Conservation (phyloP, 2,113 vertebrate genomes). For the Anser cygnoides region DNA sequence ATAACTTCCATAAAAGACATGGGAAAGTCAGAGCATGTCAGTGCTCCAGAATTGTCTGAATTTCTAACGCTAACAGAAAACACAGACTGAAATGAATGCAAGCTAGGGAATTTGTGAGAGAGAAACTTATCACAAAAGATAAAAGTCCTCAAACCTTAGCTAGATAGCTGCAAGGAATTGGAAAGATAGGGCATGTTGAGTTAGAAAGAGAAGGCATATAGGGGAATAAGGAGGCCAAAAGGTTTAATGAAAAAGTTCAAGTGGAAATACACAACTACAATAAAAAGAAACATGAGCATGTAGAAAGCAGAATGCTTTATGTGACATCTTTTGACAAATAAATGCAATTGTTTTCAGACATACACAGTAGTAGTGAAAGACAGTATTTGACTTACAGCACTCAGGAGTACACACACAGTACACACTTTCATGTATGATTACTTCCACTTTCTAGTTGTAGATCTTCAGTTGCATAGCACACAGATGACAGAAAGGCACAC, state of each 20-base stretch:
- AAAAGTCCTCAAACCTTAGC: neutral
- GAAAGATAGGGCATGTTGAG: neutral
- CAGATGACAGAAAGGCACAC: neutral
- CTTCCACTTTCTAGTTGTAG: neutral
- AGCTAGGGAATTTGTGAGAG: neutral
- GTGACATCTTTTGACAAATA: neutral
- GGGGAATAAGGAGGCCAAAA: neutral
- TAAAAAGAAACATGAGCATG: neutral
- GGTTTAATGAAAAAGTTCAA: neutral
- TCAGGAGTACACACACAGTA: neutral
- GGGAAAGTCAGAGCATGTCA: neutral
- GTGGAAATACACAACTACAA: neutral
- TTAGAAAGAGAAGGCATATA: neutral
- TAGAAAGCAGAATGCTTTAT: neutral
- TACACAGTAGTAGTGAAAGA: neutral
- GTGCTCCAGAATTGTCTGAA: neutral
- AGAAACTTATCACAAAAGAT: neutral
- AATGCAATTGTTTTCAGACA: neutral
- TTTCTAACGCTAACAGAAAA: neutral
- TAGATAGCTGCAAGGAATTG: neutral
- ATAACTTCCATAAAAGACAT: neutral
- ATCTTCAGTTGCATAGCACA: neutral
- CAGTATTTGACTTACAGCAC: neutral
- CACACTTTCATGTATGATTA: neutral
- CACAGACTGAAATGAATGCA: neutral